phyloP scores from a whole-genome alignment of 2,888 invertebrate species.

The Cybosia mesomella region DNA sequence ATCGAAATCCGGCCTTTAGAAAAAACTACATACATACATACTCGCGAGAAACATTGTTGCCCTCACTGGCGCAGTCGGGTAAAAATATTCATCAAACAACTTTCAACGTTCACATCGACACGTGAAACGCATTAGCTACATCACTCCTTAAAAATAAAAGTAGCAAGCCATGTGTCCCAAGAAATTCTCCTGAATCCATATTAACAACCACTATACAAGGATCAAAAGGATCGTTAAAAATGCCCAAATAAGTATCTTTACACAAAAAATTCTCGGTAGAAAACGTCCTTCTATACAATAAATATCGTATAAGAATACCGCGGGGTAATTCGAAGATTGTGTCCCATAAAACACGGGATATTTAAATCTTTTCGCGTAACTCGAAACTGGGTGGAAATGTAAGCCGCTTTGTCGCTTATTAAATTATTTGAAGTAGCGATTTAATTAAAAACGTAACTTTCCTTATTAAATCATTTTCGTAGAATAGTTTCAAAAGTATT shows the following conservation, averaged over 20 bases:
- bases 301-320: slow-evolving; percentile 44
- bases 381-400: slow-evolving; percentile 23
- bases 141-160: slow-evolving; percentile 42
- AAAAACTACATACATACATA: too few species aligned
- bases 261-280: slow-evolving; percentile 40
- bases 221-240: slow-evolving; percentile 74
- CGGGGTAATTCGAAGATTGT: slow-evolving; percentile 38
- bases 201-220: slow-evolving; percentile 71
- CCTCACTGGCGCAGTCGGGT: too few species aligned
- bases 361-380: slow-evolving; percentile 29
- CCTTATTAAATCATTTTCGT: neutral
- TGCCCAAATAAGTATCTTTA: slow-evolving; percentile 48
- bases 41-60: too few species aligned
- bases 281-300: slow-evolving; percentile 24
- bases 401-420: slow-evolving; percentile 11
- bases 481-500: neutral
- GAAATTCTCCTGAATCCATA: slow-evolving; percentile 59
- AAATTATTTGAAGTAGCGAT: slow-evolving; percentile 15
- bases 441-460: slow-evolving; percentile 19
- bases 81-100: slow-evolving; percentile 31
- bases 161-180: slow-evolving; percentile 45
- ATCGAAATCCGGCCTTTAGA: too few species aligned
- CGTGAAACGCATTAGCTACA: slow-evolving; percentile 43
- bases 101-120: slow-evolving; percentile 30
- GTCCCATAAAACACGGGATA: slow-evolving; percentile 35